phyloP scores from a whole-genome alignment of 2,113 vertebrate species.

The Pteronura brasiliensis region DNA sequence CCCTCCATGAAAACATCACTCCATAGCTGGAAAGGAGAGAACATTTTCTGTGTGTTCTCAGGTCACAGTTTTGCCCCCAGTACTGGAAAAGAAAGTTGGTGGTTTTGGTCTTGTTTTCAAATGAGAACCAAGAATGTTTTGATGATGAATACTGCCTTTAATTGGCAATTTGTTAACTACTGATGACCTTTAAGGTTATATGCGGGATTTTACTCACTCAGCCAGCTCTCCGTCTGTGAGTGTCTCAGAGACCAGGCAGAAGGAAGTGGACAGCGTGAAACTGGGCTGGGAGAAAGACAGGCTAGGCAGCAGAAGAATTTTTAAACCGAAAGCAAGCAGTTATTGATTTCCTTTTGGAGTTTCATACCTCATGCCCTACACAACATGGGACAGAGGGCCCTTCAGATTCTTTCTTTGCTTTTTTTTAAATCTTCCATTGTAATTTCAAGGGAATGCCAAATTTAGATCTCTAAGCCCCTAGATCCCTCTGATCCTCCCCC shows the following conservation, averaged over 20 bases:
- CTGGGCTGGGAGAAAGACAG: not conserved
- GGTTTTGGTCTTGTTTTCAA: not conserved
- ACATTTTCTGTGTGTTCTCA: not conserved
- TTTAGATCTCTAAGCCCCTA: not conserved
- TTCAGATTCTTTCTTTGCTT: not conserved
- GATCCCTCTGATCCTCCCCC: not conserved
- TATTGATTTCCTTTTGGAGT: slow-evolving; percentile 51
- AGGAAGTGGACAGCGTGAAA: not conserved
- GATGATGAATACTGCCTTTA: not conserved
- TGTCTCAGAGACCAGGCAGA: not conserved
- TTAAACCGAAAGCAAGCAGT: slow-evolving; percentile 23
- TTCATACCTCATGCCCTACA: not conserved
- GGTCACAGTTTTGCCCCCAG: not conserved
- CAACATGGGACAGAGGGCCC: not conserved
- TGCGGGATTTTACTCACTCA: slow-evolving; percentile 25
- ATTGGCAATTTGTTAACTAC: not conserved
- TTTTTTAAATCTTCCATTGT: not conserved
- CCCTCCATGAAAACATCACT: not conserved
- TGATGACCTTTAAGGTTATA: slow-evolving; percentile 12
- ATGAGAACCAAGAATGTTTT: not conserved
- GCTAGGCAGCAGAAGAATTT: slow-evolving; percentile 39
- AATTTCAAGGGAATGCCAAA: not conserved
- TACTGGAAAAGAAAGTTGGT: not conserved
- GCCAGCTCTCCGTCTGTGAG: not conserved
- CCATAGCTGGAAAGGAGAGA: not conserved